Percentiles rank a stretch among this genome's conserved stretches.
Conservation (phyloP, 2,797 vertebrate species). For the Leuciscus waleckii region DNA sequence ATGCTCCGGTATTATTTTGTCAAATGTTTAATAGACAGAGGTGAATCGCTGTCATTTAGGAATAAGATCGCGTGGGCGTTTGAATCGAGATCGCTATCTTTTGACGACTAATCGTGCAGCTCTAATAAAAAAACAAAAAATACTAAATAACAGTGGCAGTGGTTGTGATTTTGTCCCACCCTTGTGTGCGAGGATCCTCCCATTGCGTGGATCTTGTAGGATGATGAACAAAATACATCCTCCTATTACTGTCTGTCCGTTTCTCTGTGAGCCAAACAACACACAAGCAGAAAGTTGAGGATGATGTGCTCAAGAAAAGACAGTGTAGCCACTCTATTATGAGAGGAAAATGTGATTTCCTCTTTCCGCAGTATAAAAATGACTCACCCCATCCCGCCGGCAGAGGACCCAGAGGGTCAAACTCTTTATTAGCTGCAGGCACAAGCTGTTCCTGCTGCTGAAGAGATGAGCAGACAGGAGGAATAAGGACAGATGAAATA, state of each 20-base stretch:
- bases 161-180: slow-evolving; percentile 76
- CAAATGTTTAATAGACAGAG: too few species aligned
- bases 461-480: slow-evolving; percentile 34
- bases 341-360: background rate
- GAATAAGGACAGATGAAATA: background rate
- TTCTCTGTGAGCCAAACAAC: slow-evolving; percentile 80
- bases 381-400: slow-evolving; percentile 95
- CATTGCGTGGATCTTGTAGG: slow-evolving; percentile 95
- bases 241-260: slow-evolving; percentile 94
- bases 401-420: slow-evolving; percentile 95
- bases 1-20: too few species aligned
- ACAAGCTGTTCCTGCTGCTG: slow-evolving; percentile 92
- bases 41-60: too few species aligned
- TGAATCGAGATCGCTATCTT: too few species aligned
- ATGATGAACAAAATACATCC: slow-evolving; percentile 99
- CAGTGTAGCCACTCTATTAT: background rate
- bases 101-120: too few species aligned
- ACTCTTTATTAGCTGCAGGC: slow-evolving; percentile 91
- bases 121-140: background rate
- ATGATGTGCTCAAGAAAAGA: background rate
- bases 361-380: background rate
- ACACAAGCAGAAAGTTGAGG: background rate
- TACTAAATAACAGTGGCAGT: background rate
- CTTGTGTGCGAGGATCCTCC: slow-evolving; percentile 97
- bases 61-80: too few species aligned